Evolutionary conservation across 2,113 vertebrate genomes (phyloP), one percentile per base, ranked within the genome.

Genomic region (Myrmecobius fasciatus): DNA sequence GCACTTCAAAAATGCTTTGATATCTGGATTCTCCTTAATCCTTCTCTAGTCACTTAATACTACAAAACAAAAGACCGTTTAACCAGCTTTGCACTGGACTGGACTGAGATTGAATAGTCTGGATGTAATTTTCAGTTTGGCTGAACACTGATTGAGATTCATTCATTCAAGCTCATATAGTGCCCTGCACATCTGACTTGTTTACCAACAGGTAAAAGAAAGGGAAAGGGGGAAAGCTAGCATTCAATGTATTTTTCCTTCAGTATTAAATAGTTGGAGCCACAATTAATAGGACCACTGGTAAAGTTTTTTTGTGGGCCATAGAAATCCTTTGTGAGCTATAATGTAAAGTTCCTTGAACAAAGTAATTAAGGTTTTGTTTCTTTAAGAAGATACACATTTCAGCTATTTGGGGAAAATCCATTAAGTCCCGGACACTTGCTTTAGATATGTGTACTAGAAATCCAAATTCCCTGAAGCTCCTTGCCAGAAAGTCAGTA

Each of bases 71-170:
- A 92, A 52, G n/a, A 51, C 47, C 4, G 49, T 96, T 95, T 96
- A 97, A 95, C 48, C 52, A 94, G 52, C 5, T 95, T 96, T 97
- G 89, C 91, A 92, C 93, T 92, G 2, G 24, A 90, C 90, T 94
- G n/a, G 52, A 93, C 89, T 94, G 90, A 97, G 25, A 95, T 91
- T 95, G 36, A 94, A 89, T 88, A 95, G 48, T 31, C 93, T 94
- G 25, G 17, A 14, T 95, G 5, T 93, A 96, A 96, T 96, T 97
- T 97, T 95, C 52, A 94, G 24, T 94, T 95, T 97, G 92, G 22
- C 26, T 94, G 67, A 91, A 94, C 25, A 96, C 60, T 53, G 92
- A 83, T 67, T 90, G 91, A 90, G 51, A 94, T 60, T 89, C 28
- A 91, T 92, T 97, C 88, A 92, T 94, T 96, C 47, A 75, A 90